Conservation (phyloP, 2,797 vertebrate genomes). For the Ctenopoma multispine region DNA sequence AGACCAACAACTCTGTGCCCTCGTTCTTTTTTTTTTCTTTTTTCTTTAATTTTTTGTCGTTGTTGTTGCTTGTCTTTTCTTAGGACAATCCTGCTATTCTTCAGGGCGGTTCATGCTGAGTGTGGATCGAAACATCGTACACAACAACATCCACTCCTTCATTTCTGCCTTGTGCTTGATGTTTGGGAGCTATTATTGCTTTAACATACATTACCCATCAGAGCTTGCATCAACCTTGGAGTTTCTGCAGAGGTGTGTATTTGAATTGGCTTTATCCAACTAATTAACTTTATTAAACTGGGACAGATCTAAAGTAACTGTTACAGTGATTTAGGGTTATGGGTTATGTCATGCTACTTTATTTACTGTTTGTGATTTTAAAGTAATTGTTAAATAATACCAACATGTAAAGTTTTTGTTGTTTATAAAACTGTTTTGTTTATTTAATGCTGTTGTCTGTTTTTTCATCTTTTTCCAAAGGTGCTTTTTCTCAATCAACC, state of each 20-base stretch:
- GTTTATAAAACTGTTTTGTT: too few relatives aligned
- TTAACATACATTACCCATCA: not conserved
- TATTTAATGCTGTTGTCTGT: too few relatives aligned
- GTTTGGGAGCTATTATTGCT: constrained; percentile 34
- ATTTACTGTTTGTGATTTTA: too few relatives aligned
- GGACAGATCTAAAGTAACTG: not conserved
- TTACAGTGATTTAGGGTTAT: not conserved
- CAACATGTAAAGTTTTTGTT: too few relatives aligned
- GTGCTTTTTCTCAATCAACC: too few relatives aligned
- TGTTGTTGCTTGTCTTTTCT: constrained; percentile 2
- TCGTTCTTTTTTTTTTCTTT: too few relatives aligned
- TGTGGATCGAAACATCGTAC: constrained; percentile 14
- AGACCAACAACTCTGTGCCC: too few relatives aligned
- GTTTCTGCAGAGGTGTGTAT: constrained; percentile 31
- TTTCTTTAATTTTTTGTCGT: too few relatives aligned
- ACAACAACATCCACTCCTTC: constrained; percentile 10
- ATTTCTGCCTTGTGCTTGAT: constrained; percentile 18
- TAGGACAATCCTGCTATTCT: constrained; percentile 27
- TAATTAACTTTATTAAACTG: not conserved
- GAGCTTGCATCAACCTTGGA: constrained; percentile 31
- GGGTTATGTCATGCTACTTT: too few relatives aligned
- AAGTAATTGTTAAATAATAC: too few relatives aligned
- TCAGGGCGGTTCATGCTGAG: constrained; percentile 30
- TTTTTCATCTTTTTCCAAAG: too few relatives aligned
- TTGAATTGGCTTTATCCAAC: too few relatives aligned